Conservation (phyloP, 2,888 invertebrate genomes). For the Drosophila mayaguana region DNA sequence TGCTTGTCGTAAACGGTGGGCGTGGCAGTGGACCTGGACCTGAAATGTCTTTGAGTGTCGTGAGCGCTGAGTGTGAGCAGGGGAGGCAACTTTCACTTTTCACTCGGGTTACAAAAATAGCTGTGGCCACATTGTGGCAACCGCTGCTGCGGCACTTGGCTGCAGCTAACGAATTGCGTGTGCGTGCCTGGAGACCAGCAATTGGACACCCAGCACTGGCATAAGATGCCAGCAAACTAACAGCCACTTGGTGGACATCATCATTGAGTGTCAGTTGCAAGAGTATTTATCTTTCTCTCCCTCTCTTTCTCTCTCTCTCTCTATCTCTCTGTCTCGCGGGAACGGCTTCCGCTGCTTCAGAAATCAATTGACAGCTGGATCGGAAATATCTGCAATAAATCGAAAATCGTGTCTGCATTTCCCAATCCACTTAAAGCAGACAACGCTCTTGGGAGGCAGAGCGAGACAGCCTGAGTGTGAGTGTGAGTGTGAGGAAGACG, state of each 20-base stretch:
- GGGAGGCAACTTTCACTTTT: constrained; percentile 60
- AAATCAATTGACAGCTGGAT: constrained; percentile 42
- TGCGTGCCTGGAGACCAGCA: constrained; percentile 56
- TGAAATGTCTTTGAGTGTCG: constrained; percentile 5
- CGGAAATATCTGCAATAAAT: constrained; percentile 42
- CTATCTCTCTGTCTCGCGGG: background rate
- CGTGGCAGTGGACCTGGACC: constrained; percentile 43
- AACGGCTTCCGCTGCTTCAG: constrained; percentile 27
- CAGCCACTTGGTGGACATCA: constrained; percentile 43
- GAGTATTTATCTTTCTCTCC: background rate
- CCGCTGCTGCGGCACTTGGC: constrained; percentile 37
- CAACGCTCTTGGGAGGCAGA: constrained; percentile 14
- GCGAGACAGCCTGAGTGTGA: background rate
- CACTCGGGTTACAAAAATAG: constrained; percentile 57
- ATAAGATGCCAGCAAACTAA: constrained; percentile 37
- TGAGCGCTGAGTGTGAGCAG: constrained; percentile 7
- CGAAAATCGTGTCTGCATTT: constrained; percentile 37
- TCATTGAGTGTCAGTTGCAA: constrained; percentile 20
- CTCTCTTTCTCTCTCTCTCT: background rate
- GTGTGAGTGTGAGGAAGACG: constrained; percentile 1
- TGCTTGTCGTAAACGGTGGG: constrained; percentile 48
- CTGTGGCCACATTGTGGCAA: constrained; percentile 43
- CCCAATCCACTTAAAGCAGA: constrained; percentile 39
- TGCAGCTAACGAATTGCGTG: constrained; percentile 63
- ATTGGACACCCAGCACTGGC: constrained; percentile 25